Base-by-base conservation (phyloP, 1,140 invertebrate species). In the Bombyx mandarina region DNA sequence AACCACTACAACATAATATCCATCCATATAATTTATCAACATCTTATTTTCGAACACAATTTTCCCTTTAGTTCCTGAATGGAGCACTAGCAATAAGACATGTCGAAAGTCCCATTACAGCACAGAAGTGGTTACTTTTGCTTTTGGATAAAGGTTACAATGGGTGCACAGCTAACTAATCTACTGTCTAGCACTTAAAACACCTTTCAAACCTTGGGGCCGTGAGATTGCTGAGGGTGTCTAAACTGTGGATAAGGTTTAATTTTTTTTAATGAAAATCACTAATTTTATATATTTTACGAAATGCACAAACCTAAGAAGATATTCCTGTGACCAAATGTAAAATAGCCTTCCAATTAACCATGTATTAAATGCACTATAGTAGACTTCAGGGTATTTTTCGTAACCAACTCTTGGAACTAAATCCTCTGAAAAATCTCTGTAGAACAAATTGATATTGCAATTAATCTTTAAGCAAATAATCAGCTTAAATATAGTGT, bases 311-410 rank as follows among this genome's bases (percentile, higher is more conserved):
- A 46, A 89, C 89, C 75, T 81, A 22, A 76, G 65, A 12, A 90
- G 66, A 61, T 89, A 82, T 47, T 89, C 80, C 8, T 86, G 82
- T 45, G 87, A 89, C 67, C 89, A 86, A 4, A 90, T 74, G 79
- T 90, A 90, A 69, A 90, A 89, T 60, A 90, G 75, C 65, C 88
- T 79, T 18, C 89, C 89, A 18, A 90, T 60, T 10, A 90, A 69
- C 90, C 90, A 91, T 47, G 86, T 88, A 63, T 90, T 89, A 62
- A 91, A 91, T 1, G 86, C 79, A 65, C 75, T 77, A 66, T 90
- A 90, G 61, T 89, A 87, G 26, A 73, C 70, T 59, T 88, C 80
- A 55, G 83, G 81, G 59, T 80, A 79, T 61, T 86, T 77, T 5
- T 66, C 68, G 7, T 74, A 73, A 54, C 86, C 78, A 47, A 74